A percentile compares a stretch with the other conserved stretches of the same genome.
These are phyloP conservation scores for Schlechtendalia chinensis DNA, from an alignment of 1,140 invertebrate genomes.

Conservation along the genomic window DNA sequence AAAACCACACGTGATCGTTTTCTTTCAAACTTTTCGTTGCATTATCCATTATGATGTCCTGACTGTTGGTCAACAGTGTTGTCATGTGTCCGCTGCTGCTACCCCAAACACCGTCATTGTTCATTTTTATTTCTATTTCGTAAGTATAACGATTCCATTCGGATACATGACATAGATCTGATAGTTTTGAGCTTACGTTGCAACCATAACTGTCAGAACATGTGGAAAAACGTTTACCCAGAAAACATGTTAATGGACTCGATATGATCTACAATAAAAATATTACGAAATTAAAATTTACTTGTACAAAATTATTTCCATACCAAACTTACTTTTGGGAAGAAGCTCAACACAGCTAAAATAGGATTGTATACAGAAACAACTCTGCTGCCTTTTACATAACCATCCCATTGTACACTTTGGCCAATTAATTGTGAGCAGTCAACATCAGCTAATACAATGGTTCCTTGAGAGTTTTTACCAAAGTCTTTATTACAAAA, in stretches of 20 bases:
- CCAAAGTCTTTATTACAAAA: constrained; percentile 16
- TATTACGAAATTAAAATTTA: not conserved
- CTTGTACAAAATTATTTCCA: not conserved
- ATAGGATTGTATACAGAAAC: constrained; percentile 49
- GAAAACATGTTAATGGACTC: constrained; percentile 21
- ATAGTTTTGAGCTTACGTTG: constrained; percentile 38
- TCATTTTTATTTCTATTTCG: constrained; percentile 48
- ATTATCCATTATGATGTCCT: constrained; percentile 33
- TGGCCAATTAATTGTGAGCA: constrained; percentile 48
- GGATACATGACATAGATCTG: constrained; percentile 24
- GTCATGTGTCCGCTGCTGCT: constrained; percentile 4
- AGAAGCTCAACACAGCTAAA: constrained; percentile 30
- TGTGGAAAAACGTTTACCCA: constrained; percentile 35
- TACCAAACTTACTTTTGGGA: constrained; percentile 40
- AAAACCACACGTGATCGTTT: constrained; percentile 33
- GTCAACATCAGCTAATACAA: not conserved
- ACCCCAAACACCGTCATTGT: constrained; percentile 19
- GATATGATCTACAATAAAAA: constrained; percentile 32
- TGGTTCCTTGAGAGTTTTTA: not conserved
- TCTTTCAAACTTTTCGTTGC: constrained; percentile 40
- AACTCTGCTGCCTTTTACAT: constrained; percentile 30
- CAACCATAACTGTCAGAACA: constrained; percentile 30
- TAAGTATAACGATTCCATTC: constrained; percentile 39
- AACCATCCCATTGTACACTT: constrained; percentile 50
- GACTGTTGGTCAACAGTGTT: constrained; percentile 17